Conservation (phyloP, 2,113 vertebrate genomes). For the Pseudopodoces humilis region DNA sequence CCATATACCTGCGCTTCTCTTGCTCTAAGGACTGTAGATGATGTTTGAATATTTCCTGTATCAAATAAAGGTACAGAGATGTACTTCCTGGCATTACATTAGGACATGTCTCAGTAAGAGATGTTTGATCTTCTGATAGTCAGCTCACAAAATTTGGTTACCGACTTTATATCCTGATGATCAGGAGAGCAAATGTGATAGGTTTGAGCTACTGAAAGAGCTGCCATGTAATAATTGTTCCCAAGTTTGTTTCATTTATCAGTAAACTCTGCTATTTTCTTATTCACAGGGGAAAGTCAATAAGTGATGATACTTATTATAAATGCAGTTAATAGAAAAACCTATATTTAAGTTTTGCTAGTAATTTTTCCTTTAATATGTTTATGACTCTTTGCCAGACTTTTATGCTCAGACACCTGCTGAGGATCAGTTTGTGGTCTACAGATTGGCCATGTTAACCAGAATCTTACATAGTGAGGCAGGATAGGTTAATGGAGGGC, state of each 20-base stretch:
- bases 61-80: neutral
- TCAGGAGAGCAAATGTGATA: neutral
- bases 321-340: neutral
- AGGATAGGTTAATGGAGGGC: neutral
- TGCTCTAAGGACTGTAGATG: neutral
- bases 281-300: neutral
- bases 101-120: neutral
- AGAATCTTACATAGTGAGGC: neutral
- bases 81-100: neutral
- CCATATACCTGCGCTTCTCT: neutral
- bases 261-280: neutral
- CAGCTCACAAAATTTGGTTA: neutral
- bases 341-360: neutral
- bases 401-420: neutral
- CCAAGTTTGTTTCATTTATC: neutral
- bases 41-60: slow-evolving; percentile 18
- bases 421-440: neutral
- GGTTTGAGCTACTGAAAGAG: neutral
- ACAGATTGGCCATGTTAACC: neutral
- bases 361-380: neutral
- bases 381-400: neutral
- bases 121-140: slow-evolving; percentile 26
- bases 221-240: neutral
- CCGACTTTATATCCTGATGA: neutral
- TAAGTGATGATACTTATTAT: neutral